These are phyloP conservation scores for Trichonephila clavata DNA, from an alignment of 1,140 invertebrate genomes.

Conservation along the genomic window DNA sequence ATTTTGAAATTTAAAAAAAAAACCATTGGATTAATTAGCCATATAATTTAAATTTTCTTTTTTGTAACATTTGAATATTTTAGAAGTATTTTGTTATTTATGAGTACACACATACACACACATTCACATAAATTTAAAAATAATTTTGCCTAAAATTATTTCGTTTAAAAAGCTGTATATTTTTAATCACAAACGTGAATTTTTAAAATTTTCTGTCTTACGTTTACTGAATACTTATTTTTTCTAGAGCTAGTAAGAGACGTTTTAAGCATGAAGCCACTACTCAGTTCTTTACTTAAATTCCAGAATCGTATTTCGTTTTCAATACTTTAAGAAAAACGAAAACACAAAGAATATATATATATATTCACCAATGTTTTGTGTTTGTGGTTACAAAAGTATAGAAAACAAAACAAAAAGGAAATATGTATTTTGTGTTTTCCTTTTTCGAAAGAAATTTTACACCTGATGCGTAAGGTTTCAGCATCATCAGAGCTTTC, in stretches of 20 bases:
- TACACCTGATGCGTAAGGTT: constrained; percentile 4
- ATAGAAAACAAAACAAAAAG: not conserved
- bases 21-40: too few species aligned
- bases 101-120: too few species aligned
- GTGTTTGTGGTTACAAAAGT: not conserved
- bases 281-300: not conserved
- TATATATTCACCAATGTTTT: not conserved
- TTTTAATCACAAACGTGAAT: too few species aligned
- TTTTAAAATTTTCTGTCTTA: too few species aligned
- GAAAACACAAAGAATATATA: not conserved
- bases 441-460: not conserved
- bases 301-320: not conserved
- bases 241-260: not conserved
- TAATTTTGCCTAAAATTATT: too few species aligned
- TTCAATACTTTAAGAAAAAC: not conserved
- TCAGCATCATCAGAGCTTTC: constrained; percentile 25
- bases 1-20: too few species aligned
- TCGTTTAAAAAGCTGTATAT: too few species aligned
- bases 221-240: too few species aligned
- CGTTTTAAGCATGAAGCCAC: not conserved
- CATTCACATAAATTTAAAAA: too few species aligned
- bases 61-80: too few species aligned
- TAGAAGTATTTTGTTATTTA: too few species aligned
- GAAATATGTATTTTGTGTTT: not conserved
- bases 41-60: too few species aligned